A percentile compares a stretch with the other conserved stretches of the same genome.
phyloP scores from a whole-genome alignment of 35 echinoderm and acorn worm genomes.

The Apostichopus parvimensis region DNA sequence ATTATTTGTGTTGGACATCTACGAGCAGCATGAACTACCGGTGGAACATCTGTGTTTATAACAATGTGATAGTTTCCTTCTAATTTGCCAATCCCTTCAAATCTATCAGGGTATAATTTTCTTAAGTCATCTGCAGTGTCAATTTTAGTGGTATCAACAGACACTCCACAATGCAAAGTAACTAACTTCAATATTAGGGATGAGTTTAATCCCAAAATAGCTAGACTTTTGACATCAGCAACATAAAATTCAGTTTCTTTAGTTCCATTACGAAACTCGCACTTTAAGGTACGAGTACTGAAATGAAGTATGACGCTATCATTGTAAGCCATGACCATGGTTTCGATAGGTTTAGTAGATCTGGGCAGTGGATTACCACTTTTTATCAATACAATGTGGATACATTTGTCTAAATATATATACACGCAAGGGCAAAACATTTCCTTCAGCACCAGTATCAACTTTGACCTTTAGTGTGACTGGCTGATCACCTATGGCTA shows the following conservation, averaged over 20 bases:
- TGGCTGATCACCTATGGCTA: background rate
- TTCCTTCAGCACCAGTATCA: background rate
- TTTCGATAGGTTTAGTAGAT: no score
- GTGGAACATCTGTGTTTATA: slow-evolving; percentile 34
- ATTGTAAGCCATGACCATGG: no score
- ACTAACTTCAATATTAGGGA: slow-evolving; percentile 36
- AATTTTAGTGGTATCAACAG: background rate
- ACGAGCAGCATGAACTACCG: slow-evolving; percentile 53
- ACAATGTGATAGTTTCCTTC: slow-evolving; percentile 61
- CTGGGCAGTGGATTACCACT: no score
- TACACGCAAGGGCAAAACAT: no score
- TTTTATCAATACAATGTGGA: no score
- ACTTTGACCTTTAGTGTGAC: slow-evolving; percentile 59
- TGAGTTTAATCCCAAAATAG: slow-evolving; percentile 52
- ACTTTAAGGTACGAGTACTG: no score
- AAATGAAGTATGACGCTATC: no score
- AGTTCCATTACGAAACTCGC: no score
- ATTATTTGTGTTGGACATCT: slow-evolving; percentile 51
- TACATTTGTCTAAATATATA: no score
- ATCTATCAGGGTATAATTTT: slow-evolving; percentile 49
- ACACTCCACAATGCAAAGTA: slow-evolving; percentile 28
- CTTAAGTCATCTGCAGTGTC: slow-evolving; percentile 34
- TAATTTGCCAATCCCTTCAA: slow-evolving; percentile 55
- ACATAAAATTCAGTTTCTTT: slow-evolving; percentile 33
- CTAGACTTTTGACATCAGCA: slow-evolving; percentile 52